Evolutionary conservation across 2,888 invertebrate genomes (phyloP).

Genomic region (Acanthacorydalis orientalis): DNA sequence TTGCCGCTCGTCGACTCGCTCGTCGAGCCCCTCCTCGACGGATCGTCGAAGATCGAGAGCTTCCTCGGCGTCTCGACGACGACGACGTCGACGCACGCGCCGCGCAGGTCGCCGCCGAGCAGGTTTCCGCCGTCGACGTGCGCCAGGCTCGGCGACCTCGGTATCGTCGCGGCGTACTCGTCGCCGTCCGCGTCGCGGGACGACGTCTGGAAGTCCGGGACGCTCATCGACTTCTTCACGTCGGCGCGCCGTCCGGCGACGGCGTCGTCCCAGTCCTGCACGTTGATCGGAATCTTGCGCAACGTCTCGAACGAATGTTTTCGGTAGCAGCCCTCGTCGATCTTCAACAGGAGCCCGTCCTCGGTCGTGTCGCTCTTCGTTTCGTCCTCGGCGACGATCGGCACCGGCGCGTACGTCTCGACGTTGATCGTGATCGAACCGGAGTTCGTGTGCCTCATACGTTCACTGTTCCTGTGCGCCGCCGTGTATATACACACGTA

Average conservation of each 20-base stretch:
- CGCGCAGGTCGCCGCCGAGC: neutral
- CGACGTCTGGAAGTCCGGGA: conserved; percentile 1
- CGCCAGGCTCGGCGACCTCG: neutral
- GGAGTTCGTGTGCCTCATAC: conserved; percentile 28
- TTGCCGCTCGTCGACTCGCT: conserved; percentile 7
- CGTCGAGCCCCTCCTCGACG: neutral
- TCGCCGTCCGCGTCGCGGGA: too few relatives aligned
- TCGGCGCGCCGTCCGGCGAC: conserved; percentile 7
- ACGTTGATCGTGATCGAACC: conserved; percentile 34
- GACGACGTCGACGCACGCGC: neutral
- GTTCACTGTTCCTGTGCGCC: conserved; percentile 52
- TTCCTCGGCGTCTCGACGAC: conserved; percentile 4
- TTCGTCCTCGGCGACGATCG: conserved; percentile 18
- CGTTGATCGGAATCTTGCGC: neutral
- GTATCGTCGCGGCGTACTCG: neutral
- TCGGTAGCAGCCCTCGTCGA: conserved; percentile 5
- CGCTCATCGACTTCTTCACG: conserved; percentile 5
- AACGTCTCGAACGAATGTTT: conserved; percentile 7
- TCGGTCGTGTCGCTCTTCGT: conserved; percentile 4
- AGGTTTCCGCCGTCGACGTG: neutral
- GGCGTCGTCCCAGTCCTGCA: neutral
- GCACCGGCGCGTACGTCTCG: conserved; percentile 27
- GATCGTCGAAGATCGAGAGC: conserved; percentile 7
- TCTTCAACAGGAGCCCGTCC: conserved; percentile 4
- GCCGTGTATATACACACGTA: conserved; percentile 61